Evolutionary conservation across 1,140 invertebrate species (phyloP).

Genomic region (Drosophila malerkotliana): DNA sequence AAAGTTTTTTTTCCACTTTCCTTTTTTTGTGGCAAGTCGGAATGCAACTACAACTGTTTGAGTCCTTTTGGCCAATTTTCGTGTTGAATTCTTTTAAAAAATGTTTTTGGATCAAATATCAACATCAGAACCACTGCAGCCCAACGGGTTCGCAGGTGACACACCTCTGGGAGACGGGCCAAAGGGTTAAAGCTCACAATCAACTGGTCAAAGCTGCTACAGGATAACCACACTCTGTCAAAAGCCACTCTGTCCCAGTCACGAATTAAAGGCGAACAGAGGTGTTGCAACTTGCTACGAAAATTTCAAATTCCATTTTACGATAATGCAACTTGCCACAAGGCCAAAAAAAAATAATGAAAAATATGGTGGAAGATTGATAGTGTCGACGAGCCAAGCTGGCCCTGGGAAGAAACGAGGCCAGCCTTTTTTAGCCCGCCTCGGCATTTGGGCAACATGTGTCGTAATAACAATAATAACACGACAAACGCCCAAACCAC

Average conservation of each 20-base stretch:
- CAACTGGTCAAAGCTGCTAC: conserved; percentile 52
- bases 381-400: conserved; percentile 38
- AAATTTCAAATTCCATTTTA: conserved; percentile 67
- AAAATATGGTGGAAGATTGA: conserved; percentile 46
- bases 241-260: conserved; percentile 8
- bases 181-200: conserved; percentile 20
- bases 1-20: conserved; percentile 17
- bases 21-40: conserved; percentile 40
- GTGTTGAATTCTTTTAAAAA: conserved; percentile 65
- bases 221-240: conserved; percentile 58
- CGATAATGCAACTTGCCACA: conserved; percentile 59
- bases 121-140: conserved; percentile 53
- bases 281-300: conserved; percentile 41
- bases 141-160: conserved; percentile 43
- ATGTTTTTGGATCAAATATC: conserved; percentile 66
- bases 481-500: conserved; percentile 42
- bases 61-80: conserved; percentile 42
- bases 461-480: conserved; percentile 45
- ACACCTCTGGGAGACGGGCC: background rate
- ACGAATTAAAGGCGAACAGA: conserved; percentile 42
- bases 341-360: conserved; percentile 40
- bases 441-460: conserved; percentile 43
- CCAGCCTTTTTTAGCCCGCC: conserved; percentile 14
- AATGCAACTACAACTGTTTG: no score
- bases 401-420: conserved; percentile 21